Evolutionary conservation across 2,797 vertebrate genomes (phyloP).

Genomic region (Eutrigla gurnardus): DNA sequence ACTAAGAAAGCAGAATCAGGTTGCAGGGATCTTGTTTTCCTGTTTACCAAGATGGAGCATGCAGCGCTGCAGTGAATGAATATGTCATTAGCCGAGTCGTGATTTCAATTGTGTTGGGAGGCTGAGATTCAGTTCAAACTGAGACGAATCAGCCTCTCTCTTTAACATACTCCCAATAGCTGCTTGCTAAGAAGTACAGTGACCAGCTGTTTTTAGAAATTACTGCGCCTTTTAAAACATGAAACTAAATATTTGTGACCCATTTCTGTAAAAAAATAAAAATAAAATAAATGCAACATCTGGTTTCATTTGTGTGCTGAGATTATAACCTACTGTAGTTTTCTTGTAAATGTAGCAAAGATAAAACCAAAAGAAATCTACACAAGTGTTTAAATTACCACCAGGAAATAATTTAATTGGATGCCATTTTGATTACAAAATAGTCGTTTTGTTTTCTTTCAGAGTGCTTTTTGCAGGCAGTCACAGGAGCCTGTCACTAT

Average conservation of each 20-base stretch:
- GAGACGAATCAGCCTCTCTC: too few relatives aligned
- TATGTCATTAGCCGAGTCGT: too few relatives aligned
- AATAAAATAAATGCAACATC: too few relatives aligned
- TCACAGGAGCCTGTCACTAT: slow-evolving; percentile 13
- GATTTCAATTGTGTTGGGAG: too few relatives aligned
- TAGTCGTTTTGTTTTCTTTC: too few relatives aligned
- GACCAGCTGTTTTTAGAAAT: background rate
- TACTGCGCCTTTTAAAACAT: slow-evolving; percentile 2
- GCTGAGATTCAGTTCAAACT: too few relatives aligned
- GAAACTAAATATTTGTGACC: background rate
- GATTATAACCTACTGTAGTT: background rate
- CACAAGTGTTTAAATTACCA: background rate
- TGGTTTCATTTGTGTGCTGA: too few relatives aligned
- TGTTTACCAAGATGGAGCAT: too few relatives aligned
- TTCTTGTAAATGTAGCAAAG: background rate
- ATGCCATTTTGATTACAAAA: background rate
- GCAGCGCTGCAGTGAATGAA: too few relatives aligned
- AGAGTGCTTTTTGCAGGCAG: background rate
- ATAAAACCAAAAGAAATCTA: background rate
- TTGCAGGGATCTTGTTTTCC: too few relatives aligned
- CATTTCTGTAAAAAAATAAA: background rate
- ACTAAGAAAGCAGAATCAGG: too few relatives aligned
- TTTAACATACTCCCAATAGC: too few relatives aligned
- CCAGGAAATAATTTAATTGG: background rate
- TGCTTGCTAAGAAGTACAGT: background rate